Evolutionary conservation across 2,888 invertebrate species (phyloP).

Genomic region (Nomada goodeniana): DNA sequence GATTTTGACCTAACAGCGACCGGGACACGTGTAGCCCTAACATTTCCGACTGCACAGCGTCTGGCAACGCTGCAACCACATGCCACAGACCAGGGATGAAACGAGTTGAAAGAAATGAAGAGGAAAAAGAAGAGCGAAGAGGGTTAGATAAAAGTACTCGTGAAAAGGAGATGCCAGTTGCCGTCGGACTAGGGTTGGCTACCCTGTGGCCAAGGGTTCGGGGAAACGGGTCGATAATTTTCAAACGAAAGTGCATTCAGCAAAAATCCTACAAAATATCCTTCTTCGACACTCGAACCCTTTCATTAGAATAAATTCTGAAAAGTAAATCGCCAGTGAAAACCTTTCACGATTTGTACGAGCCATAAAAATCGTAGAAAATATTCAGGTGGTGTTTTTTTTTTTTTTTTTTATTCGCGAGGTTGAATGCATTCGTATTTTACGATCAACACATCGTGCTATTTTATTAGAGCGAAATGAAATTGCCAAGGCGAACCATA

Average conservation of each 20-base stretch:
- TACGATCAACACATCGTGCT: background rate
- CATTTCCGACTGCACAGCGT: conserved; percentile 14
- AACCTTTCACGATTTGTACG: background rate
- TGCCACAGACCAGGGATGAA: conserved; percentile 48
- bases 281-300: background rate
- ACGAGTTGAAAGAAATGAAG: conserved; percentile 59
- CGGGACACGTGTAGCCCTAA: conserved; percentile 10
- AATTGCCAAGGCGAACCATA: too few relatives aligned
- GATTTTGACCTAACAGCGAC: background rate
- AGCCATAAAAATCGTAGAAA: background rate
- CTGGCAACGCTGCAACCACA: conserved; percentile 58
- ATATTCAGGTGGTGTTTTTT: background rate
- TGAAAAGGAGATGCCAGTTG: conserved; percentile 62
- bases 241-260: background rate
- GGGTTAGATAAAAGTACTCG: conserved; percentile 61
- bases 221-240: conserved; percentile 47
- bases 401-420: too few relatives aligned
- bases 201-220: conserved; percentile 33
- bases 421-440: too few relatives aligned
- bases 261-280: conserved; percentile 6
- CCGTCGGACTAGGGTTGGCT: conserved; percentile 14
- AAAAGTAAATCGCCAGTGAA: background rate
- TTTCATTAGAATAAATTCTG: background rate
- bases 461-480: too few relatives aligned
- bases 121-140: conserved; percentile 49